Conservation (phyloP, 2,113 vertebrate genomes). For the Mirounga angustirostris region DNA sequence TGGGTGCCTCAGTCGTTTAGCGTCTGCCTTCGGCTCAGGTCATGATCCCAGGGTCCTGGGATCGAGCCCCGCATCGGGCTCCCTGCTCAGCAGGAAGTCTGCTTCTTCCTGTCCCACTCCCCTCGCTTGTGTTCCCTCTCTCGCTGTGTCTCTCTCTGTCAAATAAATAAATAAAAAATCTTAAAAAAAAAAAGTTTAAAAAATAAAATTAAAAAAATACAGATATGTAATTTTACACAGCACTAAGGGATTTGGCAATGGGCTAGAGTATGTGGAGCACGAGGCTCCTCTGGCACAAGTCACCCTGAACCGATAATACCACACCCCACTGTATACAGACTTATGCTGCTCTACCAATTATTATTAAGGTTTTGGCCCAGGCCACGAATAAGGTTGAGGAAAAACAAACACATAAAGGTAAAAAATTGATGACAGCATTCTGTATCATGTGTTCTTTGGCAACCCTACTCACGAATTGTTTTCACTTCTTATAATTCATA, state of each 20-base stretch:
- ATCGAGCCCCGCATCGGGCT: too few relatives aligned
- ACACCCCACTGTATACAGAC: neutral
- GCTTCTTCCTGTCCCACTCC: too few relatives aligned
- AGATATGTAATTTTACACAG: neutral
- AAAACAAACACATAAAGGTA: neutral
- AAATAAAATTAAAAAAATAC: neutral
- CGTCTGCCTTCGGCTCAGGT: too few relatives aligned
- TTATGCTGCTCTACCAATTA: neutral
- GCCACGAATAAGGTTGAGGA: neutral
- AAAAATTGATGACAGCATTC: neutral
- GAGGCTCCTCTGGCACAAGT: neutral
- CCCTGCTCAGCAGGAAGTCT: too few relatives aligned
- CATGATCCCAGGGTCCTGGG: too few relatives aligned
- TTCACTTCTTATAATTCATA: constrained; percentile 24
- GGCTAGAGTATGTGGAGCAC: neutral
- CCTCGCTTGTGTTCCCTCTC: too few relatives aligned
- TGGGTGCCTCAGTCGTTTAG: too few relatives aligned
- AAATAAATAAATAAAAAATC: neutral
- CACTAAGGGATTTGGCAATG: neutral
- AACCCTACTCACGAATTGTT: neutral
- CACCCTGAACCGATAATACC: neutral
- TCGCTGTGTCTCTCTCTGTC: neutral
- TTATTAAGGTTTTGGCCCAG: neutral
- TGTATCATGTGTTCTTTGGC: neutral
- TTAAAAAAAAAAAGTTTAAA: neutral